Evolutionary conservation across 1,140 invertebrate genomes (phyloP).

Genomic region (Drosophila littoralis): DNA sequence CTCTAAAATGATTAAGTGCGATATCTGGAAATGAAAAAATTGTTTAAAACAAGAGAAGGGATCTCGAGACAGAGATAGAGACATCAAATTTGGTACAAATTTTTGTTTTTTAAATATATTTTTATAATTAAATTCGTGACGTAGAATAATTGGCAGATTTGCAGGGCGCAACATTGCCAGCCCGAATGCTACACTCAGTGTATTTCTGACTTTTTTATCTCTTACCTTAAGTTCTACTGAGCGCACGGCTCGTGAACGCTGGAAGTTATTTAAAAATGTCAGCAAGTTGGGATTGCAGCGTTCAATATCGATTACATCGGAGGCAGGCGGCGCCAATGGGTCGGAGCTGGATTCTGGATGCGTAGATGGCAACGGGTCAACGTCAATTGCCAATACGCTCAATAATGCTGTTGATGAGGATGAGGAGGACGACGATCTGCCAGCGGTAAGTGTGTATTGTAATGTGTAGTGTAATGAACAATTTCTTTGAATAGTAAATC

Average conservation of each 20-base stretch:
- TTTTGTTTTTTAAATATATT: too few species aligned
- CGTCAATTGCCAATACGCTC: constrained; percentile 44
- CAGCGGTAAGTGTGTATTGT: constrained; percentile 49
- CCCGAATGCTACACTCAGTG: not conserved
- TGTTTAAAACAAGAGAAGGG: too few species aligned
- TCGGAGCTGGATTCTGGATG: constrained; percentile 38
- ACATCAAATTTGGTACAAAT: too few species aligned
- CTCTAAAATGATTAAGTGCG: too few species aligned
- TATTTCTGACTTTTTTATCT: not conserved
- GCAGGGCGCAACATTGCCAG: too few species aligned
- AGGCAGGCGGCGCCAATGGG: constrained; percentile 28
- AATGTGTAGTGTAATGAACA: not conserved
- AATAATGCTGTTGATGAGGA: constrained; percentile 41
- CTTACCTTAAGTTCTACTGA: constrained; percentile 42
- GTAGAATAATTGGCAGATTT: too few species aligned
- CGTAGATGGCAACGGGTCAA: constrained; percentile 46
- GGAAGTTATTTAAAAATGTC: constrained; percentile 87
- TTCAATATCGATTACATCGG: constrained; percentile 79
- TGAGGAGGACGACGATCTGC: constrained; percentile 66
- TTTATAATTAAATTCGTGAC: too few species aligned
- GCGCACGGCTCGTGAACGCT: constrained; percentile 87
- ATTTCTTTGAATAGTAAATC: constrained; percentile 1
- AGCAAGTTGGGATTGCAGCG: constrained; percentile 86
- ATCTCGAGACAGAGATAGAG: too few species aligned
- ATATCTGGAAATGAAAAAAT: too few species aligned